A percentile compares a stretch with the other conserved stretches of the same genome.
phyloP scores from a whole-genome alignment of 1,140 invertebrate species.

The Leptinotarsa lineolata region DNA sequence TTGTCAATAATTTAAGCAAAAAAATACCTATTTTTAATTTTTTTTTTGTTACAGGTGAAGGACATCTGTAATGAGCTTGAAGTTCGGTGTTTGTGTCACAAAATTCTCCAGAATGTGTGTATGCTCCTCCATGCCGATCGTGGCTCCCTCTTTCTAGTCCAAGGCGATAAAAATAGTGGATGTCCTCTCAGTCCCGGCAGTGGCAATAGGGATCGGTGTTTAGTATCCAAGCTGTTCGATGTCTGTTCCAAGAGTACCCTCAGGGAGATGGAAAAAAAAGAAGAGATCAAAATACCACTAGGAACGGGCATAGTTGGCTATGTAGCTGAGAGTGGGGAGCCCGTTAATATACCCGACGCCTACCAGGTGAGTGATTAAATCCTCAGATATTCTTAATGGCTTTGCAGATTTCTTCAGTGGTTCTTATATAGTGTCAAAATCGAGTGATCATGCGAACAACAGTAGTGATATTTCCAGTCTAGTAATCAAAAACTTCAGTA shows the following conservation, averaged over 20 bases:
- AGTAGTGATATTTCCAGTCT: no score
- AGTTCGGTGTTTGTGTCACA: conserved; percentile 89
- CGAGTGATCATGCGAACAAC: no score
- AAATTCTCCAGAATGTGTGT: conserved; percentile 94
- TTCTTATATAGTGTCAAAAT: no score
- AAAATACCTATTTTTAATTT: no score
- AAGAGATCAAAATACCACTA: no score
- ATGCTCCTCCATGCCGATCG: conserved; percentile 89
- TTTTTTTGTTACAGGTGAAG: no score
- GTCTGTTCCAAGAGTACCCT: conserved; percentile 88
- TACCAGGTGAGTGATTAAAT: no score
- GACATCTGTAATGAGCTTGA: conserved; percentile 95
- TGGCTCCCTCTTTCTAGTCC: conserved; percentile 91
- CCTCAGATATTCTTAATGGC: no score
- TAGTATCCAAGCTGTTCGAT: conserved; percentile 92
- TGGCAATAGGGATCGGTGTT: conserved; percentile 60
- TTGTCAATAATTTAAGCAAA: no score
- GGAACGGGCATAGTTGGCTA: conserved; percentile 92
- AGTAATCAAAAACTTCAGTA: no score
- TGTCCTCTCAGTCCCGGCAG: conserved; percentile 45
- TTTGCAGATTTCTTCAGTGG: no score
- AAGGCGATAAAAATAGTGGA: conserved; percentile 67
- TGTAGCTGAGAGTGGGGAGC: conserved; percentile 82
- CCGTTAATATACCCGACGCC: conserved; percentile 93
- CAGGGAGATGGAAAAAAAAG: conserved; percentile 86